Evolutionary conservation across 2,888 invertebrate species (phyloP), one percentile per base, ranked within the genome.

Genomic region (Scaptomyza polygonia): DNA sequence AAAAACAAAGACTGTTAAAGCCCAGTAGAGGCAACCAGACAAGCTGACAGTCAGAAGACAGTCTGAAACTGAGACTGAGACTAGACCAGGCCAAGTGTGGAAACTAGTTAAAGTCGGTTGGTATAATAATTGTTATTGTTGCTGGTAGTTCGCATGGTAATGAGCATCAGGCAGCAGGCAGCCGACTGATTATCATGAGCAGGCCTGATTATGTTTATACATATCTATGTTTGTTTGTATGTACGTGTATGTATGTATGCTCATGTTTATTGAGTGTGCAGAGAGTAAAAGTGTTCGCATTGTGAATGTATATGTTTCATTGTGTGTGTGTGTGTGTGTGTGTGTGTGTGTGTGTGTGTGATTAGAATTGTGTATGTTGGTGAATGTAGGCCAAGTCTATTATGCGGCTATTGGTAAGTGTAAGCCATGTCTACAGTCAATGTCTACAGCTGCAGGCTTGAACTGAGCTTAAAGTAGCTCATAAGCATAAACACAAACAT

Each of bases 11-110:
- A 52, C 63, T 54, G 16, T 47, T 44, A 63, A 70, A 62, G 73
- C 61, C 21, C 63, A 55, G 49, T 58, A 48, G 36, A 55, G 61
- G 51, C 70, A 49, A 43, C 9, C 36, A 56, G 52, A 49, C 34
- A 61, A 36, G 34, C 25, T 16, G 44, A 45, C 29, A 29, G 45
- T 11, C 11, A 29, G 16, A 29, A 11, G 29, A 30, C 8, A 30
- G 18, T 6, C 18, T 11, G 30, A 32, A 57, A 51, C 48, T 42
- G 16, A 30, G 69, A 59, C 48, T 36, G 32, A 75, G 88, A 86
- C 83, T 83, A 85, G 87, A 85, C 75, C 82, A 85, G 84, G 84
- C 87, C 84, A 86, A 86, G 87, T 88, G 85, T 88, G 84, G 87
- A 86, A 85, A 88, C 82, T 83, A 88, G 82, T 83, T 83, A 73